A percentile compares a stretch with the other conserved stretches of the same genome.
Evolutionary conservation across 2,888 invertebrate genomes (phyloP).

Genomic region (Drosophila mettleri): DNA sequence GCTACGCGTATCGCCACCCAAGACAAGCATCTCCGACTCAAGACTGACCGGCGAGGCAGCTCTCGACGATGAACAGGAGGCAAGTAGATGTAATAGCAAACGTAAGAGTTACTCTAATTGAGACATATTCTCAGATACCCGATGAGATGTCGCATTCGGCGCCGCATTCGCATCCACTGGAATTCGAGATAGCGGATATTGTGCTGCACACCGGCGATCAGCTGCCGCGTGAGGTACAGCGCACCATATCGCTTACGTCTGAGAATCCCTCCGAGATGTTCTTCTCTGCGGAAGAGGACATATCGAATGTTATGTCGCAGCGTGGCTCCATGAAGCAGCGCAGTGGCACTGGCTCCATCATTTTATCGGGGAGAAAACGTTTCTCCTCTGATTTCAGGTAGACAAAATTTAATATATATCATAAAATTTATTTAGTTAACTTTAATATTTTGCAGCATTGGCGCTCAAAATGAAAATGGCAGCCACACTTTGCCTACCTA

Average conservation of each 20-base stretch:
- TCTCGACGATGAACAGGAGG: slow-evolving; percentile 86
- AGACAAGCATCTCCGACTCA: slow-evolving; percentile 94
- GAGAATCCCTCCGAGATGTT: slow-evolving; percentile 96
- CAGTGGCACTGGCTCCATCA: slow-evolving; percentile 80
- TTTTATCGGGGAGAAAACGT: slow-evolving; percentile 84
- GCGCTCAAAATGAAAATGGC: slow-evolving; percentile 82
- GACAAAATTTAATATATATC: not conserved
- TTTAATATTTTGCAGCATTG: slow-evolving; percentile 70
- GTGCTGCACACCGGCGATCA: slow-evolving; percentile 81
- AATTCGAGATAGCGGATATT: slow-evolving; percentile 85
- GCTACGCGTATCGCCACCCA: slow-evolving; percentile 88
- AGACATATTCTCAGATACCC: slow-evolving; percentile 75
- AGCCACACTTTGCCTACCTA: slow-evolving; percentile 86
- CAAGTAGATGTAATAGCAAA: slow-evolving; percentile 54
- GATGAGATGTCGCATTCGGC: slow-evolving; percentile 85
- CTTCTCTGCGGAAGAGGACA: slow-evolving; percentile 96
- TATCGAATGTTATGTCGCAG: slow-evolving; percentile 85
- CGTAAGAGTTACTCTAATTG: not conserved
- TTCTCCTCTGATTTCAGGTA: slow-evolving; percentile 85
- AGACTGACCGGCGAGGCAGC: slow-evolving; percentile 91
- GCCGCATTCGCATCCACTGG: slow-evolving; percentile 84
- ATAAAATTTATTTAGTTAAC: not conserved
- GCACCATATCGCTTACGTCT: slow-evolving; percentile 94
- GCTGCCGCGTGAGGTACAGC: slow-evolving; percentile 86
- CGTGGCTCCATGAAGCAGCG: slow-evolving; percentile 83